Conservation (phyloP, 2,797 vertebrate genomes). For the Limosa lapponica region DNA sequence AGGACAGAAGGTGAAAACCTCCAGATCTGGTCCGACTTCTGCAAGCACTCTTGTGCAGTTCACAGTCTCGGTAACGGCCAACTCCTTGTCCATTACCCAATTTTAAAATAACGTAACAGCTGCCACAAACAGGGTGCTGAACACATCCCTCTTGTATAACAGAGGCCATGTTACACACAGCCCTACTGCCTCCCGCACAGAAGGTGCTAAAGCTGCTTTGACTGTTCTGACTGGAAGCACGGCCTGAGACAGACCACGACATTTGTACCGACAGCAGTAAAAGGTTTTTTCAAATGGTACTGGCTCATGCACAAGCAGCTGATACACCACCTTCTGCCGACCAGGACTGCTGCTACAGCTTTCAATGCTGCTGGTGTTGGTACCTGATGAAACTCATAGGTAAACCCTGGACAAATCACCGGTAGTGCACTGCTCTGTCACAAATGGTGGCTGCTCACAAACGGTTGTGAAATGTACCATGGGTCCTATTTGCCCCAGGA, state of each 20-base stretch:
- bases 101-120: neutral
- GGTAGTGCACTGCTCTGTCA: neutral
- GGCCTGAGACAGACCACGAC: neutral
- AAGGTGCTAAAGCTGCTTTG: neutral
- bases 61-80: neutral
- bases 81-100: neutral
- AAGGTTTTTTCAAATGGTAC: neutral
- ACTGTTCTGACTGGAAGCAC: neutral
- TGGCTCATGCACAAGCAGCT: neutral
- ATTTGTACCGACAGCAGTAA: neutral
- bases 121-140: neutral
- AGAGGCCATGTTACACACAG: neutral
- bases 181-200: neutral
- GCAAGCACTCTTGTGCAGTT: neutral
- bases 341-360: neutral
- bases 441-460: neutral
- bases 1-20: neutral
- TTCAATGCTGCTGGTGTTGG: neutral
- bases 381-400: neutral
- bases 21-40: neutral
- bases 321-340: neutral
- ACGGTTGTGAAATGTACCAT: neutral
- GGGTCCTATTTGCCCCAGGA: neutral
- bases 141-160: neutral
- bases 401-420: neutral